These are phyloP conservation scores for Pandemis corylana DNA, from an alignment of 2,888 invertebrate species.

Conservation along the genomic window DNA sequence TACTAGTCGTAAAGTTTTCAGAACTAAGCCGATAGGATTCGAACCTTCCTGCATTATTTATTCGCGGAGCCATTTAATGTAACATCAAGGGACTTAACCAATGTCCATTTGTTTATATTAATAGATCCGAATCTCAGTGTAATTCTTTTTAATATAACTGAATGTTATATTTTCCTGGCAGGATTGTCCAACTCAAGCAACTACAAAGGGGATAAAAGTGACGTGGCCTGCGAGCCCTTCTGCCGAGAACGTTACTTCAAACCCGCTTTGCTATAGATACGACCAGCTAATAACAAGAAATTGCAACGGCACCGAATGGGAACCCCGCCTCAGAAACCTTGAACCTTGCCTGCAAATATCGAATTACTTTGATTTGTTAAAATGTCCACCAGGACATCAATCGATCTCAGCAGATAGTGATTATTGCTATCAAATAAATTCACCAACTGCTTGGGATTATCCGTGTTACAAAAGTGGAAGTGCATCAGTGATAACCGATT, in stretches of 20 bases:
- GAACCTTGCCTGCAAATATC: slow-evolving; percentile 61
- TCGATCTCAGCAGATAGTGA: slow-evolving; percentile 62
- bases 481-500: slow-evolving; percentile 70
- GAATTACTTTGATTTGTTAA: slow-evolving; percentile 58
- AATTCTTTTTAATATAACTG: not conserved
- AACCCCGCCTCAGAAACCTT: slow-evolving; percentile 58
- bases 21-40: no score
- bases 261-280: slow-evolving; percentile 66
- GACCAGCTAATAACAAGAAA: slow-evolving; percentile 62
- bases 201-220: slow-evolving; percentile 61
- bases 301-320: slow-evolving; percentile 67
- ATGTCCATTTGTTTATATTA: not conserved
- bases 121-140: not conserved
- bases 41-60: no score
- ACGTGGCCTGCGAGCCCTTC: slow-evolving; percentile 62
- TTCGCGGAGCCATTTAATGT: no score
- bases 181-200: slow-evolving; percentile 69
- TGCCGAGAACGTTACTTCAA: slow-evolving; percentile 62
- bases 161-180: slow-evolving; percentile 49
- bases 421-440: slow-evolving; percentile 68
- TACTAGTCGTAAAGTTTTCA: no score
- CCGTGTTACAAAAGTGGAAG: slow-evolving; percentile 75
- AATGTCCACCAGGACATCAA: slow-evolving; percentile 70
- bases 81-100: not conserved
- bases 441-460: slow-evolving; percentile 63